phyloP scores from a whole-genome alignment of 2,888 invertebrate species.

The Nebria salina region DNA sequence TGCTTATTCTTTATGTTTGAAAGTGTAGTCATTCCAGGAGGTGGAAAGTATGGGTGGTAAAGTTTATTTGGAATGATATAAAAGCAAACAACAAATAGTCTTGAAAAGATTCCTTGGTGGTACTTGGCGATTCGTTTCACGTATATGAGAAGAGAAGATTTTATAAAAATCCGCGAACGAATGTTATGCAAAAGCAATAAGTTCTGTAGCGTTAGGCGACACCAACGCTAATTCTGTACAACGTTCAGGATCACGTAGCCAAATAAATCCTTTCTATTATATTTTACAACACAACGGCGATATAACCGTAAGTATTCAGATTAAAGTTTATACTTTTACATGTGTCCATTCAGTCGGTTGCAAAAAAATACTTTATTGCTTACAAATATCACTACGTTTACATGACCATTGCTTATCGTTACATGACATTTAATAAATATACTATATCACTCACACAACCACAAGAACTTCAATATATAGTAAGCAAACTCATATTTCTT shows the following conservation, averaged over 20 bases:
- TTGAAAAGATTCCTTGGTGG: not conserved
- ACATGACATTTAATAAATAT: constrained; percentile 17
- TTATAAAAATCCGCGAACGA: constrained; percentile 7
- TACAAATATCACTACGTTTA: constrained; percentile 38
- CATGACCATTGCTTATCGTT: constrained; percentile 24
- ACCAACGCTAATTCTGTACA: constrained; percentile 22
- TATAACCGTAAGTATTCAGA: constrained; percentile 39
- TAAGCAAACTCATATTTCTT: no score
- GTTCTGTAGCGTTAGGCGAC: constrained; percentile 14
- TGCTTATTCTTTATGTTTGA: no score
- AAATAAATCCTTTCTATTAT: constrained; percentile 39
- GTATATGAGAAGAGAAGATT: not conserved
- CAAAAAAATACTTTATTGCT: constrained; percentile 42
- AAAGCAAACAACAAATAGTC: not conserved
- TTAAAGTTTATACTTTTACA: constrained; percentile 42
- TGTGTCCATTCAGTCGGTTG: constrained; percentile 24
- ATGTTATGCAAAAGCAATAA: constrained; percentile 23
- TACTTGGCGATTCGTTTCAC: not conserved
- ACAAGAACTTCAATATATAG: not conserved
- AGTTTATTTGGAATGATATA: not conserved
- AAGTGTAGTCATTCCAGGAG: no score
- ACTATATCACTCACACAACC: not conserved
- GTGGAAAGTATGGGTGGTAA: not conserved
- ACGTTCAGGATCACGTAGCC: constrained; percentile 34
- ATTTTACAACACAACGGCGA: constrained; percentile 24